Evolutionary conservation across 2,888 invertebrate species (phyloP).

Genomic region (Nipponacmea schrenckii): DNA sequence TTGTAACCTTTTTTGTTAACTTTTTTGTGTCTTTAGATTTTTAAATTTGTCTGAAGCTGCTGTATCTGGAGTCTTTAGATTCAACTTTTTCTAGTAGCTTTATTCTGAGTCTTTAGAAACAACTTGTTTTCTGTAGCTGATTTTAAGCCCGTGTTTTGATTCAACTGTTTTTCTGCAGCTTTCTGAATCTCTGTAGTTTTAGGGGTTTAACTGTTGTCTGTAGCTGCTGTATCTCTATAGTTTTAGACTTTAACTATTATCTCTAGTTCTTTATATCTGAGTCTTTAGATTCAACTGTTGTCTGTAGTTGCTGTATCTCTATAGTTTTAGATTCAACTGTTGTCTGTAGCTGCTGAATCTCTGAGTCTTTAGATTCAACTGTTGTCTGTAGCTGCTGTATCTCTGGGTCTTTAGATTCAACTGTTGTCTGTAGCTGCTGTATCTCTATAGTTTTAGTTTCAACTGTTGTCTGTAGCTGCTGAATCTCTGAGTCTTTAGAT

Average conservation of each 20-base stretch:
- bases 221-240: too few relatives aligned
- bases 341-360: background rate
- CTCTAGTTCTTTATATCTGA: too few relatives aligned
- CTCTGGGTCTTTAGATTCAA: background rate
- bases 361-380: background rate
- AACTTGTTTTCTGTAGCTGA: too few relatives aligned
- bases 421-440: background rate
- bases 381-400: background rate
- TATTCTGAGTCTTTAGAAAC: too few relatives aligned
- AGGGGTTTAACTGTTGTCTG: too few relatives aligned
- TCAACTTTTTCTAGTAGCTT: slow-evolving; percentile 15
- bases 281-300: too few relatives aligned
- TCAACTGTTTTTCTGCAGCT: too few relatives aligned
- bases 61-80: slow-evolving; percentile 23
- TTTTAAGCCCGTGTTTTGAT: too few relatives aligned
- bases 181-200: too few relatives aligned
- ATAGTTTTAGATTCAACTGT: background rate
- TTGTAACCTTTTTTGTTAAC: too few relatives aligned
- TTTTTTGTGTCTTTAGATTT: background rate
- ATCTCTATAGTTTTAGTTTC: background rate
- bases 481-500: background rate
- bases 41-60: background rate
- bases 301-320: background rate
- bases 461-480: background rate
- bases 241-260: too few relatives aligned